phyloP scores from a whole-genome alignment of 2,888 invertebrate genomes.

The Parnassius mnemosyne region DNA sequence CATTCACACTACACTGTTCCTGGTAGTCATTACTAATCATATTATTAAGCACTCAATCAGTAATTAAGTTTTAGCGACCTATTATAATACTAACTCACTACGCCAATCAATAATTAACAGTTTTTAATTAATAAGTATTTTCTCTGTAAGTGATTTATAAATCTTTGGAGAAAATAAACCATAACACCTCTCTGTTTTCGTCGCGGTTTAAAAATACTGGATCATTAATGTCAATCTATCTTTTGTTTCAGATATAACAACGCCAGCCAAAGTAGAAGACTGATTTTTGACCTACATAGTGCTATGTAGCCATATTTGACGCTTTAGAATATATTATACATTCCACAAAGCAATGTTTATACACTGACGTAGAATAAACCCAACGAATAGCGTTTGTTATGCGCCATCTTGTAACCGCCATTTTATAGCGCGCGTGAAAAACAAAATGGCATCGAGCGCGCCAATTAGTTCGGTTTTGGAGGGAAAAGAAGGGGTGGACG shows the following conservation, averaged over 20 bases:
- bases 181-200: too few species aligned
- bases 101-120: too few species aligned
- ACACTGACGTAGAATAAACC: slow-evolving; percentile 18
- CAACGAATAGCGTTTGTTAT: slow-evolving; percentile 20
- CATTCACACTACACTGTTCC: too few species aligned
- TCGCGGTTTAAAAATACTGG: too few species aligned
- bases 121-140: too few species aligned
- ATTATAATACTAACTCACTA: too few species aligned
- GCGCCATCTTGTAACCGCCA: slow-evolving; percentile 31
- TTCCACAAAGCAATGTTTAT: slow-evolving; percentile 29
- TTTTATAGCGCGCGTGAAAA: slow-evolving; percentile 35
- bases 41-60: too few species aligned
- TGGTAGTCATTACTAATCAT: too few species aligned
- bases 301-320: slow-evolving; percentile 38
- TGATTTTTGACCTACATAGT: slow-evolving; percentile 37
- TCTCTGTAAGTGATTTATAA: too few species aligned
- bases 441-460: slow-evolving; percentile 55
- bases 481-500: slow-evolving; percentile 50
- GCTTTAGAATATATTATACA: slow-evolving; percentile 28
- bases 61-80: too few species aligned
- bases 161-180: too few species aligned
- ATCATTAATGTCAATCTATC: not conserved
- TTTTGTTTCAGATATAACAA: slow-evolving; percentile 41
- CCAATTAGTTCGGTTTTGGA: slow-evolving; percentile 47
- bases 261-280: slow-evolving; percentile 52